Base-by-base conservation (phyloP, 1,140 invertebrate genomes). In the Anastatus disparis region DNA sequence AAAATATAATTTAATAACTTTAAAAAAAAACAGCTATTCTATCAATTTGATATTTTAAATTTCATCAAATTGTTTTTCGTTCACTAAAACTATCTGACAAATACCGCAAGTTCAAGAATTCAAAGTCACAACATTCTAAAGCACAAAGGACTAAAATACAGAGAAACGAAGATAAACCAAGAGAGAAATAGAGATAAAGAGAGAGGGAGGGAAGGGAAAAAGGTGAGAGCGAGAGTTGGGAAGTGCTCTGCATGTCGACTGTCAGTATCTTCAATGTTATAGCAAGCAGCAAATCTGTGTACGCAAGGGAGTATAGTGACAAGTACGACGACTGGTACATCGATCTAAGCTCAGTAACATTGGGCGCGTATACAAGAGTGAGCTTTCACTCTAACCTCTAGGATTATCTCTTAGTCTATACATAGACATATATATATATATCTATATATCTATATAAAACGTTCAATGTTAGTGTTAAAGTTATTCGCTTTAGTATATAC, bases 321-420 rank as follows among this genome's bases (percentile, higher is more conserved):
- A 12, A 26, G 56, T 38, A 59, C 20, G 20, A n/a, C 22, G 58
- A 3, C 10, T 35, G 22, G 31, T 42, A 26, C 26, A 63, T 63
- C 59, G 59, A 48, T 50, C n/a, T 29, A 6, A 40, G 24, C 7
- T 27, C 58, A 27, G 10, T 1, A 29, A 15, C 24, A 46, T 20
- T 17, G 26, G 2, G 12, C 38, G 22, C 22, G n/a, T n/a, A n/a
- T n/a, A n/a, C 56, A 20, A 12, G 46, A 48, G 4, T 35, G 31
- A 35, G 31, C 31, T 35, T 35, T 35, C 31, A 35, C 31, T 17
- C 3, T 20, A 24, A 40, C 55, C 58, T 6, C 29, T 22, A 7
- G 58, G 58, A 61, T 61, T 61, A 61, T 44, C 58, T 61, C 38
- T 22, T 24, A 10, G 17, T 24, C n/a, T 35, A 20, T 44, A 15